phyloP scores from a whole-genome alignment of 2,888 invertebrate species.

The Eristalis tenax region DNA sequence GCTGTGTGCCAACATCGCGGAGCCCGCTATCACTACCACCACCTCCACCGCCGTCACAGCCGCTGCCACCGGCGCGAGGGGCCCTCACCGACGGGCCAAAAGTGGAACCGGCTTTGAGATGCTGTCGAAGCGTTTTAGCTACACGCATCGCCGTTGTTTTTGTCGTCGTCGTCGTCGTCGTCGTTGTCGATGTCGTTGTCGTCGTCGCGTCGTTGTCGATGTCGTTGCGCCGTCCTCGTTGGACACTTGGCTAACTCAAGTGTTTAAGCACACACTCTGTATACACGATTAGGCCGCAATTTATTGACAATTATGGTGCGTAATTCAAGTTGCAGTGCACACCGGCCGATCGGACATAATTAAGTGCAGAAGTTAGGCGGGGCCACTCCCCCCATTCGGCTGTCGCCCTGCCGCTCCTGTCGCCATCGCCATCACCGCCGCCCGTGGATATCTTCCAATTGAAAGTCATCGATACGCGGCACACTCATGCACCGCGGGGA shows the following conservation, averaged over 20 bases:
- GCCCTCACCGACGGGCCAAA: not conserved
- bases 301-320: conserved; percentile 70
- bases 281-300: conserved; percentile 65
- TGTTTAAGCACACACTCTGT: conserved; percentile 65
- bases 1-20: not conserved
- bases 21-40: conserved; percentile 18
- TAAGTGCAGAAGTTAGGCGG: conserved; percentile 69
- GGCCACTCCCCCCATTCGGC: conserved; percentile 17
- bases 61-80: not conserved
- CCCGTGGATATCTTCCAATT: conserved; percentile 39
- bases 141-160: conserved; percentile 10
- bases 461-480: conserved; percentile 14
- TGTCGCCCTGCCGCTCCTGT: not conserved
- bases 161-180: not conserved
- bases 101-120: conserved; percentile 55
- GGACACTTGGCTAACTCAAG: conserved; percentile 47
- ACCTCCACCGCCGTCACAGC: not conserved
- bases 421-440: not conserved
- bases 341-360: conserved; percentile 66
- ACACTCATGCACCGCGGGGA: not conserved
- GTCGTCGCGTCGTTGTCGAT: not conserved
- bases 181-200: not conserved
- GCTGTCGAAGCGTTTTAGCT: conserved; percentile 38
- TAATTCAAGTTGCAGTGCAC: conserved; percentile 71
- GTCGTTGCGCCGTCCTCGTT: not conserved